Percentiles rank a stretch among this genome's conserved stretches.
These are phyloP conservation scores for Cydia pomonella DNA, from an alignment of 1,140 invertebrate species.

Conservation along the genomic window DNA sequence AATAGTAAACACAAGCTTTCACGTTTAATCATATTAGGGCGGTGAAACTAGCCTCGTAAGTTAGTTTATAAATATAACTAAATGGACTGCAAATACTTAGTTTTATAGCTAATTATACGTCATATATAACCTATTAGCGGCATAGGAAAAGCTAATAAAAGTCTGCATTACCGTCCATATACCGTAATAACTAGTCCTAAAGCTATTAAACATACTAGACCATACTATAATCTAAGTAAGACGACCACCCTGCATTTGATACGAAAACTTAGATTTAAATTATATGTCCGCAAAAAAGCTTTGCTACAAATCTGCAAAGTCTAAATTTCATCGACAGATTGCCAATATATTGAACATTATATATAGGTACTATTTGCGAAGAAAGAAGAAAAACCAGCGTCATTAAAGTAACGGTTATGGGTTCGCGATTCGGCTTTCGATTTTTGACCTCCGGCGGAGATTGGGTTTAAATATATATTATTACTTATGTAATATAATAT, in stretches of 20 bases:
- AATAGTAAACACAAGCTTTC: background rate
- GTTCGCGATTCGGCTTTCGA: conserved; percentile 37
- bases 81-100: background rate
- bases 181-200: background rate
- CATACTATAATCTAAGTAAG: background rate
- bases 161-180: background rate
- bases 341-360: background rate
- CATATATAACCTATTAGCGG: background rate
- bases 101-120: conserved; percentile 3
- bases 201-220: background rate
- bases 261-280: background rate
- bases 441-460: conserved; percentile 36
- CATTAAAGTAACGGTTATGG: conserved; percentile 21
- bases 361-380: conserved; percentile 8
- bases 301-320: background rate
- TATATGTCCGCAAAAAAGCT: background rate
- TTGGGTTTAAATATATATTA: conserved; percentile 33
- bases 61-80: background rate
- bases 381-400: conserved; percentile 13
- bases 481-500: conserved; percentile 11
- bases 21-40: background rate
- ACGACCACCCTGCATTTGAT: background rate
- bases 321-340: background rate
- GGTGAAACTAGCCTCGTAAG: background rate
- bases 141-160: conserved; percentile 3